Conservation (phyloP, 2,797 vertebrate genomes). For the Molothrus aeneus region DNA sequence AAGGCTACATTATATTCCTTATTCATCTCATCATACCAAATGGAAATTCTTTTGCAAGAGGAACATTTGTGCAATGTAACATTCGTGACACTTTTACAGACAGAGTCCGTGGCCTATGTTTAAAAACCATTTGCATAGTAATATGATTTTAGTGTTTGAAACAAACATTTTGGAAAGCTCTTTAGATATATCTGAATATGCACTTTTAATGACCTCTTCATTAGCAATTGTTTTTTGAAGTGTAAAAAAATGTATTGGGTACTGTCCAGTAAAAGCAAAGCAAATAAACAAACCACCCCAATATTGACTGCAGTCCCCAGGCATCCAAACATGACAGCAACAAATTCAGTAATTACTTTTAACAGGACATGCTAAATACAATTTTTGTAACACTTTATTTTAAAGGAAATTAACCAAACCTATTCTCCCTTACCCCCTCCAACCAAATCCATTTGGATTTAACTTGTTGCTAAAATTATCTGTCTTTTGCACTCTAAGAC, state of each 20-base stretch:
- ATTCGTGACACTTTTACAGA: neutral
- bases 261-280: constrained; percentile 28
- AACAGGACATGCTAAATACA: constrained; percentile 42
- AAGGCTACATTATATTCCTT: neutral
- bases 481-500: constrained; percentile 86
- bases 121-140: neutral
- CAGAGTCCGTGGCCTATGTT: neutral
- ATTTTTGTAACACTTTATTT: constrained; percentile 57
- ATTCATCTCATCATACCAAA: neutral
- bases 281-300: neutral
- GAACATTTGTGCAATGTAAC: neutral
- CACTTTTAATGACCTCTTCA: neutral
- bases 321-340: constrained; percentile 33
- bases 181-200: neutral
- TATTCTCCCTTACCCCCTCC: constrained; percentile 31
- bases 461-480: constrained; percentile 89
- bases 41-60: neutral
- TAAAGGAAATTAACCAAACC: constrained; percentile 60
- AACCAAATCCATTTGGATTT: constrained; percentile 75
- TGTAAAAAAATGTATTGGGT: neutral
- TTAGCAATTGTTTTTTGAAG: neutral
- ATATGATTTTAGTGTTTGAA: neutral
- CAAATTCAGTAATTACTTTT: constrained; percentile 60
- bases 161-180: neutral
- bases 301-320: neutral